Base-by-base conservation (phyloP, 2,113 vertebrate species). In the Oryzias woworae region DNA sequence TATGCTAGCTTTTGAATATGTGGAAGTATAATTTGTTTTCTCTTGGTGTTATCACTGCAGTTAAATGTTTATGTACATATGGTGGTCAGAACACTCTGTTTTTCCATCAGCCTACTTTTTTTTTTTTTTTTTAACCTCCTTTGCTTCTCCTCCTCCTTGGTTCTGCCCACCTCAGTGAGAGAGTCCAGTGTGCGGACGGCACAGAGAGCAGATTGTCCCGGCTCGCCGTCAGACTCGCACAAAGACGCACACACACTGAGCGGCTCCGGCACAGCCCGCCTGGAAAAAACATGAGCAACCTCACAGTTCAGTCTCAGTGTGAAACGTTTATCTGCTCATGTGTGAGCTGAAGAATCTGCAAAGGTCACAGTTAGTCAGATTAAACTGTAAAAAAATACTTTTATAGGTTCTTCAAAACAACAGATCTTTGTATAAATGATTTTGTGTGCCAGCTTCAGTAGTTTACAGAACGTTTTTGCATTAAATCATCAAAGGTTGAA, bases 191-290 rank as follows among this genome's bases (percentile, higher is more conserved):
- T 90, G 55, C 36, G 55, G 42, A 54, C 2, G 0, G 68, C 57
- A 89, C 88, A 90, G 80, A 79, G 72, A 15, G 42, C 12, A 24
- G 36, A 82, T 90, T 88, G 85, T 89, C 41, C 63, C 60, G 14
- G 57, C 58, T 56, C 47, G 45, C 46, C 57, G 14, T 60, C 44
- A 49, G 55, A 58, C 14, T 15, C 60, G 49, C 66, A 62, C 63
- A 64, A 62, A 54, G 65, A 20, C 47, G 52, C 23, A 55, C 69
- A 80, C 74, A 64, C 45, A 47, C 71, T 42, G 53, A 52, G 62
- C 60, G 46, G 71, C 42, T 36, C 8, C 2, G 36, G 36, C 45
- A 0, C 77, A 54, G 77, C 64, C 75, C 53, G 55, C 66, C 69
- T 72, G 62, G 53, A 46, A 59, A 18, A 55, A 18, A 55, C 54